These are phyloP conservation scores for Leptopterna dolabrata DNA, from an alignment of 2,888 invertebrate genomes.

Conservation along the genomic window DNA sequence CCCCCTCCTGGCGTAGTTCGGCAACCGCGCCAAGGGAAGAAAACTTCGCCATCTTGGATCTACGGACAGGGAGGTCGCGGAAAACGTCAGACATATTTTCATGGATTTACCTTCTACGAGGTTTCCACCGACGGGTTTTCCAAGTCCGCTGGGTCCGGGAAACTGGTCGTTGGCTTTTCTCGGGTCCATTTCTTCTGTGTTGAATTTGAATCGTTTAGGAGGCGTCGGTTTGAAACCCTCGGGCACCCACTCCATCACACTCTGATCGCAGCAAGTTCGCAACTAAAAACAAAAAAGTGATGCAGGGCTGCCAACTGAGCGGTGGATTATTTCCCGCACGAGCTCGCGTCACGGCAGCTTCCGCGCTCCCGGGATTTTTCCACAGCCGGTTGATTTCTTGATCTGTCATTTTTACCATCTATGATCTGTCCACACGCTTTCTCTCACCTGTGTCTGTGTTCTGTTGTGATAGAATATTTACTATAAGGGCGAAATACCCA, in stretches of 20 bases:
- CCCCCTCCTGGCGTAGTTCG: constrained; percentile 47
- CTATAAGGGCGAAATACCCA: not conserved
- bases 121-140: not conserved
- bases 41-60: constrained; percentile 61
- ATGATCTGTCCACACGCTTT: too few relatives aligned
- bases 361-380: constrained; percentile 17
- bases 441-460: not conserved
- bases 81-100: constrained; percentile 58
- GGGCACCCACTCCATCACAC: constrained; percentile 52
- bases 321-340: not conserved
- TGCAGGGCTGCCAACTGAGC: constrained; percentile 31
- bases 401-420: too few relatives aligned
- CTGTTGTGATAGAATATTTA: not conserved
- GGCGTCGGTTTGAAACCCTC: constrained; percentile 46
- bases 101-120: constrained; percentile 56
- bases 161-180: not conserved
- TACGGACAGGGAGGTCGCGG: constrained; percentile 32
- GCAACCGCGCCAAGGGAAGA: constrained; percentile 5
- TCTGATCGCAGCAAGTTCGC: not conserved
- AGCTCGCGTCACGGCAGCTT: not conserved
- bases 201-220: constrained; percentile 48
- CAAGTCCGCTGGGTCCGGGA: not conserved
- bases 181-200: constrained; percentile 32
- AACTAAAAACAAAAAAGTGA: not conserved
- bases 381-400: not conserved